phyloP scores from a whole-genome alignment of 2,888 invertebrate species.

The Choreutis nemorana region DNA sequence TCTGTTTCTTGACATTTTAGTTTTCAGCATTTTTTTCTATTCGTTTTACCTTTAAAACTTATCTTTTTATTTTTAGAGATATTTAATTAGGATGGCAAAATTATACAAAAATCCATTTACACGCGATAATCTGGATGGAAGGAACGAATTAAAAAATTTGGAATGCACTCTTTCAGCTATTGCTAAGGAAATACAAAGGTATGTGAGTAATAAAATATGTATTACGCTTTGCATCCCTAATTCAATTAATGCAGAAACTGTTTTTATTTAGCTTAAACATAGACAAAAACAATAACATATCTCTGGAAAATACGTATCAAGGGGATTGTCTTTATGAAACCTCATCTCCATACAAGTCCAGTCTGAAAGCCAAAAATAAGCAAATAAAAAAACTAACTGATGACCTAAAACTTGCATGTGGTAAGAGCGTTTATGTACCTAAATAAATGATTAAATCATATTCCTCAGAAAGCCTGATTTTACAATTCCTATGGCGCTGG shows the following conservation, averaged over 20 bases:
- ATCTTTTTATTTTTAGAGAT: no score
- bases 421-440: no score
- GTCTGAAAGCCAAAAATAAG: conserved; percentile 20
- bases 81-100: neutral
- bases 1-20: neutral
- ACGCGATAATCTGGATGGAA: neutral
- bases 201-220: conserved; percentile 6
- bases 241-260: no score
- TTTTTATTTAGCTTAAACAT: neutral
- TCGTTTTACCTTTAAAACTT: neutral
- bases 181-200: conserved; percentile 34
- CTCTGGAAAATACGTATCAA: neutral
- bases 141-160: no score
- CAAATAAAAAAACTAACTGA: conserved; percentile 24
- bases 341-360: conserved; percentile 20
- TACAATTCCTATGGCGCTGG: no score
- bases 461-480: no score
- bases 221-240: no score
- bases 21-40: neutral
- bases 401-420: conserved; percentile 26
- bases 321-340: neutral
- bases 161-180: conserved; percentile 27
- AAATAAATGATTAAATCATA: no score
- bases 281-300: neutral
- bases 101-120: neutral